Evolutionary conservation across 2,113 vertebrate species (phyloP), one percentile per base, ranked within the genome.

Genomic region (Dromiciops gliroides): DNA sequence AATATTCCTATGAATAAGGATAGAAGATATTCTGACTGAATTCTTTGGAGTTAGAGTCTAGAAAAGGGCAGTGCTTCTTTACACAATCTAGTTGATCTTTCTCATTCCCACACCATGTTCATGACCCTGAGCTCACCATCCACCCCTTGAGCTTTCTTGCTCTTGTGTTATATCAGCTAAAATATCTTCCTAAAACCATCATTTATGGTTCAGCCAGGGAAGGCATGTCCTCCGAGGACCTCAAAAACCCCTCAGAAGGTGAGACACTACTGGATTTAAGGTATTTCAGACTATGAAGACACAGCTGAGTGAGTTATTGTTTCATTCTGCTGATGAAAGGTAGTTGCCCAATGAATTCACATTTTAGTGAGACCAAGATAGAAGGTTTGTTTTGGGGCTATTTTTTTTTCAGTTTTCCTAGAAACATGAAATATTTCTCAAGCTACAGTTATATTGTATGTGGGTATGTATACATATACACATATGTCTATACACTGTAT

Each of bases 1-100:
- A 93, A 89, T 94, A 89, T 93, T 94, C 67, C 50, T 95, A 75
- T 95, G 89, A 93, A 88, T 28, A 48, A 2, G 47, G 48, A 91
- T 53, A 92, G 28, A 90, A 95, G 31, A 44, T 91, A 9, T 75
- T 95, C 14, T 94, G 47, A 56, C 83, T 92, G 67, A 90, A 91
- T 22, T 1, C 0, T n/a, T 25, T 67, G 8, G 44, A 67, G 90
- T 83, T 5, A 44, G 91, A 67, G 48, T 51, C 90, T 83, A 91
- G n/a, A 83, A 94, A 95, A 93, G 50, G 89, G 89, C 48, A 6
- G 0, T 89, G 25, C 53, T 50, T 90, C 19, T 91, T 11, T 48
- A 93, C 51, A 88, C 24, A 26, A 16, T 89, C 75, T 37, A 31
- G 10, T 37, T 67, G 60, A 67, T 31, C 60, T 67, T 60, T 67